These are phyloP conservation scores for Narcine bancroftii DNA, from an alignment of 2,113 vertebrate genomes.

Conservation along the genomic window DNA sequence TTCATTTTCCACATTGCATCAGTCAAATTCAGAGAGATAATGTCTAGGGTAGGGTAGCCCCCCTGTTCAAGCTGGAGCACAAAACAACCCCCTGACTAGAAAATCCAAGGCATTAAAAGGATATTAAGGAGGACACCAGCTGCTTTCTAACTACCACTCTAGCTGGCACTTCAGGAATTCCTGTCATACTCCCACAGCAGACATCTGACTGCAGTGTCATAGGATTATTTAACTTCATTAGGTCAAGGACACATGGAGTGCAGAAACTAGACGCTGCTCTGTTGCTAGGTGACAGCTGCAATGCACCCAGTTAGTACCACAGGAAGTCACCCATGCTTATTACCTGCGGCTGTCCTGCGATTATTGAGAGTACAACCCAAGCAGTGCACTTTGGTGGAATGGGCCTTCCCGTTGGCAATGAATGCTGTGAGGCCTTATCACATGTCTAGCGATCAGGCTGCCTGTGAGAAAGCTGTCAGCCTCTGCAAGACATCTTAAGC, in stretches of 20 bases:
- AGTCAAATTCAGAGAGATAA: neutral
- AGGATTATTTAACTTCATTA: constrained; percentile 37
- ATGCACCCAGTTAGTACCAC: constrained; percentile 42
- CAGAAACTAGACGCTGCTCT: constrained; percentile 40
- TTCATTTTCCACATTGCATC: neutral
- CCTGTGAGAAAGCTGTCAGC: constrained; percentile 37
- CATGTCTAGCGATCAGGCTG: neutral
- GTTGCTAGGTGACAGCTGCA: constrained; percentile 49
- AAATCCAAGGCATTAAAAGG: neutral
- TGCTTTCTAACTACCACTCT: constrained; percentile 14
- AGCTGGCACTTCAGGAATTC: constrained; percentile 30
- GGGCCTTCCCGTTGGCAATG: constrained; percentile 43
- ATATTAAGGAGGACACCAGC: constrained; percentile 20
- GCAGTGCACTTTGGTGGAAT: neutral
- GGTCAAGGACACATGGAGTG: constrained; percentile 40
- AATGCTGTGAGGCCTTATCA: neutral
- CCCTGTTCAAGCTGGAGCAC: neutral
- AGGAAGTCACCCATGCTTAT: constrained; percentile 42
- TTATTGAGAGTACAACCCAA: constrained; percentile 4
- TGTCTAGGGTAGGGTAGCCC: neutral
- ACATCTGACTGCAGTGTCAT: constrained; percentile 31
- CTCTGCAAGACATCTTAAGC: constrained; percentile 27
- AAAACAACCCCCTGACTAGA: neutral
- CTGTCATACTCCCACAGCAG: constrained; percentile 22
- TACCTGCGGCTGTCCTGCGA: constrained; percentile 40